Percentiles rank a stretch among this genome's conserved stretches.
phyloP scores from a whole-genome alignment of 2,888 invertebrate genomes.

The Lasioglossum zephyrum region DNA sequence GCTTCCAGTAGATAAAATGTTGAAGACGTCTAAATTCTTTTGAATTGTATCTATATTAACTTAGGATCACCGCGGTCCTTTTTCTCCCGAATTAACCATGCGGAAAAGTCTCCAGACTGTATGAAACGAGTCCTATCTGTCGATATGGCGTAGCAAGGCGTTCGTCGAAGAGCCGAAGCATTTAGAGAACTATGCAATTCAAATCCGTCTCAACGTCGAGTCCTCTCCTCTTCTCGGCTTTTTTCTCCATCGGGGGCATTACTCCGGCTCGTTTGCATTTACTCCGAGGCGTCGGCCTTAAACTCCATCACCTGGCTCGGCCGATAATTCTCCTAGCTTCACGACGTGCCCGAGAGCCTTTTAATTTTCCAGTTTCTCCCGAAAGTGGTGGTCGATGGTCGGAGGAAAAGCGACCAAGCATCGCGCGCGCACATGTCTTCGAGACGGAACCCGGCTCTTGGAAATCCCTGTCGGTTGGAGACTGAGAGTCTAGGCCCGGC shows the following conservation, averaged over 20 bases:
- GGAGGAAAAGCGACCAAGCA: background rate
- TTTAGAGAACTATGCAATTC: slow-evolving; percentile 36
- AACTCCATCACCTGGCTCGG: background rate
- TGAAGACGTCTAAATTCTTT: background rate
- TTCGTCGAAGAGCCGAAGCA: slow-evolving; percentile 22
- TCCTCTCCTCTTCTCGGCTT: background rate
- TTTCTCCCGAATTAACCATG: background rate
- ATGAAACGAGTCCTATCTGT: background rate
- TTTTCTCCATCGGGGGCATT: slow-evolving; percentile 9
- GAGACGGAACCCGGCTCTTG: slow-evolving; percentile 14
- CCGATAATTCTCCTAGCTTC: background rate
- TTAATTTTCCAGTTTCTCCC: slow-evolving; percentile 20
- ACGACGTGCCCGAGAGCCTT: background rate
- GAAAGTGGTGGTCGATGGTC: background rate
- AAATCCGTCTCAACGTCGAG: slow-evolving; percentile 14
- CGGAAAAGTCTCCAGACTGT: background rate
- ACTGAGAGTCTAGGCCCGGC: slow-evolving; percentile 54
- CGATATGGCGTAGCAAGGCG: background rate
- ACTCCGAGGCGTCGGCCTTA: background rate
- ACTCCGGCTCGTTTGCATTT: slow-evolving; percentile 36
- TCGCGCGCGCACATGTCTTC: slow-evolving; percentile 30
- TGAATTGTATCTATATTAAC: background rate
- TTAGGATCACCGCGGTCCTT: background rate
- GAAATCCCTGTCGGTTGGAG: slow-evolving; percentile 49
- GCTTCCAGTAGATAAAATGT: background rate